Evolutionary conservation across 2,888 invertebrate genomes (phyloP).

Genomic region (Alsophila aescularia): DNA sequence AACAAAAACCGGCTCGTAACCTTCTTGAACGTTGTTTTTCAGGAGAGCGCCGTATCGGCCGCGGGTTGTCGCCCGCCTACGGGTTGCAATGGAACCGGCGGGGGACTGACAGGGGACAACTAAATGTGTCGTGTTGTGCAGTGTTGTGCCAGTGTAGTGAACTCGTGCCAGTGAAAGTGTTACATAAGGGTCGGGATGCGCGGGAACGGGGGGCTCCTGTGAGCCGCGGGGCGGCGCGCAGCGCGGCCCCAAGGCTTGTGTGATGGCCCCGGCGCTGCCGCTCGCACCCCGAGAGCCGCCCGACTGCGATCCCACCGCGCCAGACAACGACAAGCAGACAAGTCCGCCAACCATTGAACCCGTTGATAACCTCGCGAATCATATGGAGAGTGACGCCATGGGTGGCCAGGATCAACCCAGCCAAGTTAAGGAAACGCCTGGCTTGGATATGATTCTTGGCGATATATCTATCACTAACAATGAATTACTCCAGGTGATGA

Average conservation of each 20-base stretch:
- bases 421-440: constrained; percentile 82
- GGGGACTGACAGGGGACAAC: constrained; percentile 58
- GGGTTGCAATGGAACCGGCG: constrained; percentile 69
- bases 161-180: constrained; percentile 53
- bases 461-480: constrained; percentile 81
- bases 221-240: constrained; percentile 69
- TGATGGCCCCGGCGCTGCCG: constrained; percentile 98
- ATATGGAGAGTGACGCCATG: constrained; percentile 84
- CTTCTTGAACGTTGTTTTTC: constrained; percentile 73
- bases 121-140: constrained; percentile 52
- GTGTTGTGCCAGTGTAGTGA: constrained; percentile 63
- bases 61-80: constrained; percentile 50
- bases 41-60: constrained; percentile 71
- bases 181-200: constrained; percentile 76
- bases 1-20: constrained; percentile 70
- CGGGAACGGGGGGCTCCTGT: constrained; percentile 66
- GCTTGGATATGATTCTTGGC: constrained; percentile 88
- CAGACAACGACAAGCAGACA: constrained; percentile 55
- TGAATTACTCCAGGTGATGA: constrained; percentile 90
- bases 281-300: constrained; percentile 83
- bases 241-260: constrained; percentile 84
- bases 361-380: constrained; percentile 81
- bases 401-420: constrained; percentile 83
- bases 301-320: constrained; percentile 59
- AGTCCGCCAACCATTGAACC: constrained; percentile 76